Base-by-base conservation (phyloP, 2,888 invertebrate genomes). In the Pachydiplax longipennis region DNA sequence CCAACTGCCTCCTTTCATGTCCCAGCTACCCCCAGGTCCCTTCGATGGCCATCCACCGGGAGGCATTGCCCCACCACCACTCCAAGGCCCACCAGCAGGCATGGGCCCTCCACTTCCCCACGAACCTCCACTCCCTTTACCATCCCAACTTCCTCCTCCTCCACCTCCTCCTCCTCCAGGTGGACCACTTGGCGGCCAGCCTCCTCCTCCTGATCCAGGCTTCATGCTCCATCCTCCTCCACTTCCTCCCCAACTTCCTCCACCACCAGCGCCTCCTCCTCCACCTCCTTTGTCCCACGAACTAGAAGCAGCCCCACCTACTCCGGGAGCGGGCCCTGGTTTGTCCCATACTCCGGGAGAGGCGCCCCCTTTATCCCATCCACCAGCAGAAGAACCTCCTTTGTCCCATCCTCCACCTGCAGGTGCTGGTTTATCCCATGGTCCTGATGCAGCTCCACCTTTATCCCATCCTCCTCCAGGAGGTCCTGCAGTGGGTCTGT, bases 201-300 rank as follows among this genome's bases (percentile, higher is more conserved):
- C 13, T 12, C 87, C 87, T 22, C 87, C 87, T 40, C 87, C 87
- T 18, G 53, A 25, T 58, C 87, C 61, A 18, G 87, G 58, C 25
- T 87, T 87, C 87, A 65, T 87, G 2, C n/a, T 61, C 87, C 87
- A 87, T 22, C 61, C 37, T 22, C 87, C 65, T 37, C 87, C 87
- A 6, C 83, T 58, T 13, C 53, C 83, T 6, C 58, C 83, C 4
- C 53, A 44, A 31, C 61, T 53, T 2, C 58, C n/a, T 61, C 61
- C 61, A 15, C 58, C 13, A 37, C 87, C 61, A 6, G 61, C 53
- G 61, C 87, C 87, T n/a, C 87, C 61, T 0, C 37, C 87, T 37
- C 61, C 87, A 40, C 87, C 58, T 13, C 87, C 53, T 53, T 53
- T 53, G 18, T 53, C 53, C 53, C 53, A 53, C 53, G 53, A 53